Base-by-base conservation (phyloP, 2,888 invertebrate genomes). In the Troides aeacus region DNA sequence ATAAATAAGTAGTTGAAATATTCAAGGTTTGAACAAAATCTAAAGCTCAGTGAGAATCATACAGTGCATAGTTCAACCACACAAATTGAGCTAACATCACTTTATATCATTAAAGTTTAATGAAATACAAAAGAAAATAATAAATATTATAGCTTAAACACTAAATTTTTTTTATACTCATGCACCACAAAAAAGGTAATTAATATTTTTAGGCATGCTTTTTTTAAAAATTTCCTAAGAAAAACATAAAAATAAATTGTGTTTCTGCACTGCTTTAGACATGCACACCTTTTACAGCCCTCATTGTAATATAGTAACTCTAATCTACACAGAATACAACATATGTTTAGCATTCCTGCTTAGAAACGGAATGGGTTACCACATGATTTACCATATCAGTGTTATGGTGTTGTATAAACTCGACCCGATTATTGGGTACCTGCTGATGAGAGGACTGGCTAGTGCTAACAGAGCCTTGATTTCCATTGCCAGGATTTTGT, bases 321-420 rank as follows among this genome's bases (percentile, higher is more conserved):
- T 78, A 79, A 73, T 77, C 84, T 88, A 87, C 78, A 79, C 75
- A 88, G 85, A 30, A 30, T 30, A 30, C 85, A 75, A 79, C 73
- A 77, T 78, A 80, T 76, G 79, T 61, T 76, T 76, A 80, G 79
- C 90, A 91, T 90, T 90, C 91, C 85, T 74, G 86, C 87, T 85
- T 89, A 76, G 85, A 90, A 83, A 81, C 74, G 76, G 81, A 82
- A 80, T 85, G 81, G 75, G 84, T 90, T 87, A 88, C 85, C 88
- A 87, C 84, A 69, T 87, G 82, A 90, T 89, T 92, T 92, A 92
- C 92, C 92, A 92, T 91, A 89, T 92, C 92, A 87, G 91, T 89
- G 88, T 87, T 92, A 92, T 93, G 93, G 88, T 93, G 92, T 87
- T 91, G 90, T 84, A 93, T 88, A 91, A 92, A 92, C 81, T 92